Evolutionary conservation across 2,113 vertebrate species (phyloP), one percentile per base, ranked within the genome.

Genomic region (Coptodon bakossiorum): DNA sequence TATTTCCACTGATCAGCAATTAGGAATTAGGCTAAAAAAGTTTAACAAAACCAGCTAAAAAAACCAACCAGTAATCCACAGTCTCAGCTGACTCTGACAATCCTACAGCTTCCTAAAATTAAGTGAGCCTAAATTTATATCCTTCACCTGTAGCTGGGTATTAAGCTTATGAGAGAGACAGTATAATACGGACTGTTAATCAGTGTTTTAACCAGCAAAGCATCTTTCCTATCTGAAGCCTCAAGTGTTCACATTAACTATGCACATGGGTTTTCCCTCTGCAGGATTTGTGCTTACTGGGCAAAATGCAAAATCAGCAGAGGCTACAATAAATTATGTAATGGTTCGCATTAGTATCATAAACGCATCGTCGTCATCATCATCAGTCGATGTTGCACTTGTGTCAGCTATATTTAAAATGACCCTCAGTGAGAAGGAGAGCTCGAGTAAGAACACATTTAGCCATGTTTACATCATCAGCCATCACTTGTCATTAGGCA

Each of bases 221-320:
- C 84, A 80, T 86, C 87, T 78, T 73, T 73, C 29, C 68, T 53
- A 56, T 80, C 61, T 5, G 13, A 66, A 81, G 78, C 82, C 38
- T 84, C 27, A 16, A 80, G 19, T 79, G 29, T 22, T 87, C 83
- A 76, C 76, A 91, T 94, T 86, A 91, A 93, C 94, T 91, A 93
- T 91, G 89, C 50, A 91, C 80, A 71, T 84, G 13, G 78, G 73
- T 61, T 87, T 91, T 76, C 27, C 59, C 36, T 76, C 36, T 13
- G 13, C 81, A 43, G 54, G 83, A 88, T 86, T 91, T 90, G 48
- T 66, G 88, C 92, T 91, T 81, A 92, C 86, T 19, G 81, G 83
- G 90, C 90, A 86, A 68, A 68, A 85, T 17, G 86, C 82, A 86
- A 27, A 86, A 84, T 3, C 3, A 31, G 53, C 66, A 83, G 61